These are phyloP conservation scores for Copsychus sechellarum DNA, from an alignment of 2,113 vertebrate genomes.

Conservation along the genomic window DNA sequence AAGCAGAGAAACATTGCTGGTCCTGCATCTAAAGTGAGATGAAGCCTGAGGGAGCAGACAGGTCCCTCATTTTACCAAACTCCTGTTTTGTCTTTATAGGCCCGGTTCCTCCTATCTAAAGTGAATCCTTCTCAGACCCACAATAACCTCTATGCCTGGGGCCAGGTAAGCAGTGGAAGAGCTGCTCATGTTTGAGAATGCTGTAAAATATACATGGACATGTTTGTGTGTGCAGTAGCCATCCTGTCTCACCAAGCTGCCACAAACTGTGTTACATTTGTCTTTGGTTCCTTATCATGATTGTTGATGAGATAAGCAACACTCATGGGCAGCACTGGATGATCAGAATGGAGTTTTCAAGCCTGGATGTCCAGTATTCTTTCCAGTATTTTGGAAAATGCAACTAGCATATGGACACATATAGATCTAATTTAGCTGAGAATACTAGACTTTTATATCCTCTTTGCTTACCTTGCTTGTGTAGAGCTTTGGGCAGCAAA, in stretches of 20 bases:
- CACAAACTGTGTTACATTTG: accelerated
- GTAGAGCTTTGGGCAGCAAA: not conserved
- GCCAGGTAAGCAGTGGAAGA: conserved; percentile 81
- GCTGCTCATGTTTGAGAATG: not conserved
- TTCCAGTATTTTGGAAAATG: not conserved
- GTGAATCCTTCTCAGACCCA: conserved; percentile 99
- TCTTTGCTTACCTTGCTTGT: not conserved
- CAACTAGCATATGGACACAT: not conserved
- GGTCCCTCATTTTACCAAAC: not conserved
- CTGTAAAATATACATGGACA: not conserved
- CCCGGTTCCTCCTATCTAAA: conserved; percentile 95
- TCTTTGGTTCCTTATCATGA: not conserved
- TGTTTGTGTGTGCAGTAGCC: not conserved
- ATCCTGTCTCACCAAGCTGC: not conserved
- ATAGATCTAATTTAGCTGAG: not conserved
- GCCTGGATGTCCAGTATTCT: not conserved
- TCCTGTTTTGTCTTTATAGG: conserved; percentile 71
- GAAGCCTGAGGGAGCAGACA: not conserved
- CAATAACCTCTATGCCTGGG: conserved; percentile 95
- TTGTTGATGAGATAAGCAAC: not conserved
- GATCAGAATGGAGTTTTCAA: not conserved
- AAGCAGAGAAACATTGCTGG: not conserved
- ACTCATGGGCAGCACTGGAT: not conserved
- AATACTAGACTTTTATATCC: not conserved
- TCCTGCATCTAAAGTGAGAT: not conserved